Conservation (phyloP, 2,888 invertebrate species). For the Agrotis exclamationis region DNA sequence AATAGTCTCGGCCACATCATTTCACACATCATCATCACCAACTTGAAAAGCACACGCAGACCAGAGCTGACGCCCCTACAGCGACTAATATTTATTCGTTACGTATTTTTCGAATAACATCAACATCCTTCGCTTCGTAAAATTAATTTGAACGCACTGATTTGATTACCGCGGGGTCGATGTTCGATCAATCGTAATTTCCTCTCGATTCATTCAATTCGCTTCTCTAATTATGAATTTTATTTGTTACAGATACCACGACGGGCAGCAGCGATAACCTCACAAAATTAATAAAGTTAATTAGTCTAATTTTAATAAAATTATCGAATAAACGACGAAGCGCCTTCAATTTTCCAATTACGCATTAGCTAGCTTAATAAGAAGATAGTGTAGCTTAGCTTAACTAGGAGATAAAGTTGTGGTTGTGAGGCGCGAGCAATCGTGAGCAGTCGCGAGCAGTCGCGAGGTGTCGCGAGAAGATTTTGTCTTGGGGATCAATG, state of each 20-base stretch:
- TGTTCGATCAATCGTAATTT: constrained; percentile 76
- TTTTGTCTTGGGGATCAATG: constrained; percentile 64
- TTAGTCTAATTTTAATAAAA: constrained; percentile 68
- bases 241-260: constrained; percentile 86
- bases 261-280: constrained; percentile 75
- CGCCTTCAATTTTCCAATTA: constrained; percentile 87
- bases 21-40: too few relatives aligned
- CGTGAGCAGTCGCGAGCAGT: constrained; percentile 58
- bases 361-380: constrained; percentile 75
- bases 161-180: constrained; percentile 74
- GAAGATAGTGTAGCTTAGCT: constrained; percentile 70
- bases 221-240: constrained; percentile 74
- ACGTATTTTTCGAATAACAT: not conserved
- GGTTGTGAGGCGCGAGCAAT: constrained; percentile 60
- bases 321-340: constrained; percentile 82
- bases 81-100: constrained; percentile 1
- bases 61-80: too few relatives aligned
- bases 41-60: too few relatives aligned
- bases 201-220: constrained; percentile 68
- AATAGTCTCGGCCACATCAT: too few relatives aligned
- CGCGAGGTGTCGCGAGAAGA: constrained; percentile 47
- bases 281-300: constrained; percentile 70
- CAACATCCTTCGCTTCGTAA: constrained; percentile 63
- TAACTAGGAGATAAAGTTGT: constrained; percentile 69
- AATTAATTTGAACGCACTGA: constrained; percentile 74